Evolutionary conservation across 2,888 invertebrate genomes (phyloP).

Genomic region (Sarcophaga caerulescens): DNA sequence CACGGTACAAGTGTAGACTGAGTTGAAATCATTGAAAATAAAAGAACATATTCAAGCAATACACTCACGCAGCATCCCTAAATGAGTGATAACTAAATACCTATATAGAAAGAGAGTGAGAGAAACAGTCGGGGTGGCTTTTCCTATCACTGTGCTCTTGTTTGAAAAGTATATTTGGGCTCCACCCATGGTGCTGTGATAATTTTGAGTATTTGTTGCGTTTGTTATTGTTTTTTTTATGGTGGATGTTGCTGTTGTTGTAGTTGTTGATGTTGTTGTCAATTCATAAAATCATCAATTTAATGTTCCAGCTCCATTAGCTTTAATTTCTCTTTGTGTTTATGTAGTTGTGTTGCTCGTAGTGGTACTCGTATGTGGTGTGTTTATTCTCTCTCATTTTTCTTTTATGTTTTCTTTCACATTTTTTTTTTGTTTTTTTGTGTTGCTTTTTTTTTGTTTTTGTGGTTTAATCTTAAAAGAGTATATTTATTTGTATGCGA

Average conservation of each 20-base stretch:
- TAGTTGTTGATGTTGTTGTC: constrained; percentile 36
- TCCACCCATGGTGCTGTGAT: constrained; percentile 49
- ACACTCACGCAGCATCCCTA: constrained; percentile 47
- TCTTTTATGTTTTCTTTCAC: neutral
- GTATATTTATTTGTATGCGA: neutral
- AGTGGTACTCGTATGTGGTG: neutral
- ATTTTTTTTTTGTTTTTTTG: too few species aligned
- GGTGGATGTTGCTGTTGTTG: constrained; percentile 1
- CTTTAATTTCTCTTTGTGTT: constrained; percentile 60
- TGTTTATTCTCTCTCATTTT: neutral
- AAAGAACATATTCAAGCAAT: neutral
- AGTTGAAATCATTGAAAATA: constrained; percentile 17
- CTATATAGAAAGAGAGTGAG: neutral
- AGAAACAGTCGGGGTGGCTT: constrained; percentile 23
- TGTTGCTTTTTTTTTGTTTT: neutral
- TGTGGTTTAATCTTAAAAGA: constrained; percentile 57
- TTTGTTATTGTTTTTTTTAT: neutral
- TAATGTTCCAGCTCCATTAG: constrained; percentile 69
- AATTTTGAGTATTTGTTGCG: constrained; percentile 30
- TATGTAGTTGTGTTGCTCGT: neutral
- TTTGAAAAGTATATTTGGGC: constrained; percentile 24
- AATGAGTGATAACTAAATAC: constrained; percentile 2
- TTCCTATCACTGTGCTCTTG: constrained; percentile 1
- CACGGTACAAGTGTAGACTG: constrained; percentile 55
- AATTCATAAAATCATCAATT: constrained; percentile 63